Conservation (phyloP, 2,888 invertebrate species). For the Philereme transversata region DNA sequence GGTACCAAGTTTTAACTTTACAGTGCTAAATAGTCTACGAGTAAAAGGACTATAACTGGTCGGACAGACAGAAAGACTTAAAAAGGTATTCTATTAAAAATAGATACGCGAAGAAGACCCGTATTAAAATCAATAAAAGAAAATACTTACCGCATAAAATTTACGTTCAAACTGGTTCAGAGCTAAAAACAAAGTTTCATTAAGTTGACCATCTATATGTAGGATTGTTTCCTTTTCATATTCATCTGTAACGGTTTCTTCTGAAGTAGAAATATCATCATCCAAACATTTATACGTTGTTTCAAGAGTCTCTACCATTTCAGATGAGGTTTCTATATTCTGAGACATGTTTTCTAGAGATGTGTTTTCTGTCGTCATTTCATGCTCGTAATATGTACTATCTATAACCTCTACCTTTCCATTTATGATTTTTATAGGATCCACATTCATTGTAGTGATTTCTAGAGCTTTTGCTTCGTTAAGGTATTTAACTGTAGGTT, state of each 20-base stretch:
- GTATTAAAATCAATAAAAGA: conserved; percentile 1
- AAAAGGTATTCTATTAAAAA: too few relatives aligned
- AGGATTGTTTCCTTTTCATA: neutral
- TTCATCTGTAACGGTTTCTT: neutral
- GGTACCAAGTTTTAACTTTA: too few relatives aligned
- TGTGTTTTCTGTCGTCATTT: neutral
- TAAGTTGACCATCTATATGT: neutral
- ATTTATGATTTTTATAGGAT: neutral
- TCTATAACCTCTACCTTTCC: neutral
- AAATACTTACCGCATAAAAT: conserved; percentile 52
- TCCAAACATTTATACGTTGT: neutral
- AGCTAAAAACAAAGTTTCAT: conserved; percentile 1
- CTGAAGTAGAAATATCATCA: neutral
- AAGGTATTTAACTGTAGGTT: neutral
- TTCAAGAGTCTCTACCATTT: neutral
- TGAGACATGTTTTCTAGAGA: conserved; percentile 8
- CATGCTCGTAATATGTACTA: neutral
- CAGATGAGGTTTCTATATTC: neutral
- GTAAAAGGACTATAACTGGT: too few relatives aligned
- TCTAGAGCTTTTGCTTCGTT: too few relatives aligned
- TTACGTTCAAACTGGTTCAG: conserved; percentile 51
- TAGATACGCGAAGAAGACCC: too few relatives aligned
- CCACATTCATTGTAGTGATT: neutral
- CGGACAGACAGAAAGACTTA: too few relatives aligned
- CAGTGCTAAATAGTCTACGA: too few relatives aligned